A percentile compares a stretch with the other conserved stretches of the same genome.
Evolutionary conservation across 2,113 vertebrate species (phyloP).

Genomic region (Calcarius ornatus): DNA sequence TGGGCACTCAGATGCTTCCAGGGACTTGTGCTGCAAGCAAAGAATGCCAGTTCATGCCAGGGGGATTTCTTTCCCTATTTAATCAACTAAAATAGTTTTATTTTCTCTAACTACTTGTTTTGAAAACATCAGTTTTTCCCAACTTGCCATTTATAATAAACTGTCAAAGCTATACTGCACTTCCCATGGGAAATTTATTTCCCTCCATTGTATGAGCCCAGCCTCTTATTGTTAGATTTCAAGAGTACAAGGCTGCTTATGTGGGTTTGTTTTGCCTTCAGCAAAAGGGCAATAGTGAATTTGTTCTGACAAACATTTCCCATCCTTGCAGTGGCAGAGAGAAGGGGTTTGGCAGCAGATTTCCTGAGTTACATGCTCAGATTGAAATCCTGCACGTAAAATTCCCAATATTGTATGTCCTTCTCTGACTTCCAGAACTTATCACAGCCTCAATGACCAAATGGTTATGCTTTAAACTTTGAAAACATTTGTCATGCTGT

Average conservation of each 20-base stretch:
- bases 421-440: background rate
- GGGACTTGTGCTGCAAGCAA: background rate
- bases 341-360: background rate
- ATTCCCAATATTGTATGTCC: background rate
- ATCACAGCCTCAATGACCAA: background rate
- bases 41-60: background rate
- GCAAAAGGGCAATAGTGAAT: background rate
- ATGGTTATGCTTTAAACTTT: background rate
- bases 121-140: background rate
- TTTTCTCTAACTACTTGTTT: background rate
- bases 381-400: background rate
- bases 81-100: background rate
- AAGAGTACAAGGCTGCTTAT: background rate
- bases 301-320: constrained; percentile 16
- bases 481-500: background rate
- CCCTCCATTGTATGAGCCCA: background rate
- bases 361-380: background rate
- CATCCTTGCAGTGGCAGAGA: background rate
- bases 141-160: constrained; percentile 5
- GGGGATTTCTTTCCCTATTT: background rate
- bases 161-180: background rate
- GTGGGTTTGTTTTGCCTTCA: constrained; percentile 35
- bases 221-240: constrained; percentile 19
- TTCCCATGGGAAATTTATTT: constrained; percentile 35
- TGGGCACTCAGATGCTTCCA: background rate